These are phyloP conservation scores for Galeruca laticollis DNA, from an alignment of 2,888 invertebrate species.

Conservation along the genomic window DNA sequence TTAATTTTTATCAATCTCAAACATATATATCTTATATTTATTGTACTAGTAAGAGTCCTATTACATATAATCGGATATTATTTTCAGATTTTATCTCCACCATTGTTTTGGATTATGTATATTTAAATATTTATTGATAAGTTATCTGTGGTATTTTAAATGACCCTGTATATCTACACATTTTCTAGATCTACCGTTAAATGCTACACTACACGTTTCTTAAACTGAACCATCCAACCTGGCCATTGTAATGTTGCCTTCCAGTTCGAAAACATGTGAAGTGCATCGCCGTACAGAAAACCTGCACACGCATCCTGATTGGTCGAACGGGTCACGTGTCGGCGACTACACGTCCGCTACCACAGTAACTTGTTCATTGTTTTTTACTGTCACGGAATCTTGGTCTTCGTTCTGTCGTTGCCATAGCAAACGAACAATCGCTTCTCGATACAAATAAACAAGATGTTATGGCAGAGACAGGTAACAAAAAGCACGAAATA, in stretches of 20 bases:
- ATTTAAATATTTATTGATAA: background rate
- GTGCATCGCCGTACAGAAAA: constrained; percentile 30
- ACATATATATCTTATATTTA: background rate
- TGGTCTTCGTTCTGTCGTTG: constrained; percentile 47
- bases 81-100: background rate
- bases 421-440: constrained; percentile 50
- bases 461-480: constrained; percentile 15
- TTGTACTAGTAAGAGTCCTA: too few relatives aligned
- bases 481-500: constrained; percentile 15
- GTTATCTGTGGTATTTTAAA: background rate
- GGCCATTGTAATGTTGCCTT: constrained; percentile 35
- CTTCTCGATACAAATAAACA: constrained; percentile 44
- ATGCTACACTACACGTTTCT: constrained; percentile 32
- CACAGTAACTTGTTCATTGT: constrained; percentile 52
- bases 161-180: constrained; percentile 24
- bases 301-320: constrained; percentile 47
- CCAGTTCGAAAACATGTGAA: constrained; percentile 39
- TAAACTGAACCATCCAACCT: constrained; percentile 19
- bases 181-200: constrained; percentile 37
- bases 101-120: background rate
- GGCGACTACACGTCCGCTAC: constrained; percentile 50
- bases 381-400: constrained; percentile 52
- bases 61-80: too few relatives aligned
- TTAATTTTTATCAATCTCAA: background rate
- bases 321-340: constrained; percentile 54